A percentile compares a stretch with the other conserved stretches of the same genome.
These are phyloP conservation scores for Poeciliopsis occidentalis DNA, from an alignment of 2,113 vertebrate species.

Conservation along the genomic window DNA sequence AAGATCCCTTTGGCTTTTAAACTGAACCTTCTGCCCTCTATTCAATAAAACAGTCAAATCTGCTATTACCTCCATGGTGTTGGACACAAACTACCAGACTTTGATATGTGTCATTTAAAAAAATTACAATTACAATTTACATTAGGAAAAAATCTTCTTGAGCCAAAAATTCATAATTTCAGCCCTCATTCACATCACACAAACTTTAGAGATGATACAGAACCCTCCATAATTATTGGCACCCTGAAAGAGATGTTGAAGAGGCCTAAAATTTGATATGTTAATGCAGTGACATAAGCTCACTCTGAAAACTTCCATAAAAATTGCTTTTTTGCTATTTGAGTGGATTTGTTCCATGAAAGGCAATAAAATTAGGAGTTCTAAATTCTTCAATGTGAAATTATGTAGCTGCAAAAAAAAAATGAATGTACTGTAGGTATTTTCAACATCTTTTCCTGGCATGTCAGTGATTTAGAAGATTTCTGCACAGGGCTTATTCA, in stretches of 20 bases:
- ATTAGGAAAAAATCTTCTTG: background rate
- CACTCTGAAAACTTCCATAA: background rate
- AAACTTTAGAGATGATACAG: conserved; percentile 31
- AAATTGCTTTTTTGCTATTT: background rate
- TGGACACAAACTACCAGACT: conserved; percentile 67
- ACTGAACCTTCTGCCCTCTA: conserved; percentile 32
- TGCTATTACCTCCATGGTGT: conserved; percentile 50
- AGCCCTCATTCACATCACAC: conserved; percentile 35
- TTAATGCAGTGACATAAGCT: background rate
- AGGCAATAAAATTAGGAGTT: background rate
- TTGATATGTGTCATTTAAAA: conserved; percentile 1
- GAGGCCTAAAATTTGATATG: background rate
- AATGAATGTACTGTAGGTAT: background rate
- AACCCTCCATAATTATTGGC: background rate
- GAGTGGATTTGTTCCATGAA: background rate
- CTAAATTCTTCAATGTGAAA: background rate
- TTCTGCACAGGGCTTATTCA: conserved; percentile 50
- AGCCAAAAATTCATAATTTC: conserved; percentile 28
- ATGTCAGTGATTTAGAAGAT: background rate
- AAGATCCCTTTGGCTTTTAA: conserved; percentile 36
- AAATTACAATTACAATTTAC: conserved; percentile 14
- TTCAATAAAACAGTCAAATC: conserved; percentile 25
- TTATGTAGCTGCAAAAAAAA: background rate
- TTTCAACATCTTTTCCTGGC: background rate
- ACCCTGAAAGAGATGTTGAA: background rate